phyloP scores from a whole-genome alignment of 2,888 invertebrate species.

The Hybos culiciformis region DNA sequence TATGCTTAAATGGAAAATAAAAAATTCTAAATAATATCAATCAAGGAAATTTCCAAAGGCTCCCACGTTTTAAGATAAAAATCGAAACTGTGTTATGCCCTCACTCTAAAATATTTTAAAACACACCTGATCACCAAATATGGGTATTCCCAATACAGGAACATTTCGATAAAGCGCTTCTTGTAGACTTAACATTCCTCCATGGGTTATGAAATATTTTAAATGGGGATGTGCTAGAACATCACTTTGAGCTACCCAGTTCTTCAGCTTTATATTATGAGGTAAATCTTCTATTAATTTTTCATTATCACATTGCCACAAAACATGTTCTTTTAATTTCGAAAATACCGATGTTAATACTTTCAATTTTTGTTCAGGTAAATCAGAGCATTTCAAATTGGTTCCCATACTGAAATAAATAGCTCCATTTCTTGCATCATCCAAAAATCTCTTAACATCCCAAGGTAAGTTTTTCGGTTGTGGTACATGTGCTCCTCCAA shows the following conservation, averaged over 20 bases:
- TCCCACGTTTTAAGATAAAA: no score
- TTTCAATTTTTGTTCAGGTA: constrained; percentile 28
- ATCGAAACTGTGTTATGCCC: no score
- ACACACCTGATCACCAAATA: constrained; percentile 31
- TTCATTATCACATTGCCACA: constrained; percentile 38
- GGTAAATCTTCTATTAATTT: constrained; percentile 28
- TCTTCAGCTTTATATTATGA: constrained; percentile 35
- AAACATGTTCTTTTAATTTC: constrained; percentile 29
- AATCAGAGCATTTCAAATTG: constrained; percentile 31
- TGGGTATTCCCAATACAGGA: constrained; percentile 35
- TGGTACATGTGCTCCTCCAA: constrained; percentile 42
- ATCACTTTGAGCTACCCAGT: constrained; percentile 40
- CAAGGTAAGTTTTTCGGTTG: constrained; percentile 29
- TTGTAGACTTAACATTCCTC: constrained; percentile 32
- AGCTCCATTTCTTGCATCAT: constrained; percentile 33
- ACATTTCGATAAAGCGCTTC: constrained; percentile 35
- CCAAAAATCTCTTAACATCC: constrained; percentile 35
- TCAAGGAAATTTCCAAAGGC: no score
- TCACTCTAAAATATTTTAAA: no score
- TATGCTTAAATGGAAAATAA: constrained; percentile 18
- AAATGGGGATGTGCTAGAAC: constrained; percentile 37
- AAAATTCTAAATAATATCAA: no score
- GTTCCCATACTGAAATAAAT: constrained; percentile 39
- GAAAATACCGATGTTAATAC: constrained; percentile 30
- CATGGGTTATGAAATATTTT: constrained; percentile 35